Base-by-base conservation (phyloP, 1,140 invertebrate genomes). In the Apis cerana region DNA sequence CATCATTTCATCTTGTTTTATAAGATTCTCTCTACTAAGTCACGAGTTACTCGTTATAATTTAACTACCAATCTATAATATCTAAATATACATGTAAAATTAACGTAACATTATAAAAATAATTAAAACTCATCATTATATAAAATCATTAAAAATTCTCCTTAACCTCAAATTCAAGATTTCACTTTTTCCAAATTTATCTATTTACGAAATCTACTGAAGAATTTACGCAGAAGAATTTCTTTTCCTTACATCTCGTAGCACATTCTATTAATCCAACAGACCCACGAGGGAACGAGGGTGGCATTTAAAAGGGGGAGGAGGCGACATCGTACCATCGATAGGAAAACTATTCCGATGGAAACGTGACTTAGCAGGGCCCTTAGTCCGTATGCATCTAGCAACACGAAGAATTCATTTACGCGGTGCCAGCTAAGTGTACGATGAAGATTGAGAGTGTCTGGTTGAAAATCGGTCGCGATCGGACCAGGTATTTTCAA, bases 381-480 rank as follows among this genome's bases (percentile, higher is more conserved):
- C 69, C 33, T 10, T 52, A 50, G 58, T 75, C 56, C 80, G 86
- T 89, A 88, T 89, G 85, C 87, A 82, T 74, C 61, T 71, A 58
- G 80, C 75, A 79, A 79, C 77, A 48, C 71, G 58, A 71, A 27
- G 88, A 89, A 89, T 89, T 88, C 88, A 89, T 89, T 89, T 89
- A 84, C 86, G 43, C 19, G 4, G 74, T 54, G 70, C 58, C 68
- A 69, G 62, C 78, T 89, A 89, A 88, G 88, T 84, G 88, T 75
- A 76, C 84, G 78, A 89, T 89, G 87, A 89, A 89, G 88, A 89
- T 86, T 84, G 84, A 89, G 86, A 58, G 84, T 77, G 81, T 80
- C 85, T 75, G 83, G 75, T 13, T 64, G 71, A 61, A 83, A 87
- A 82, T 80, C 75, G 75, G 17, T 59, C 72, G 80, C 50, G 85